These are phyloP conservation scores for Belgica antarctica DNA, from an alignment of 2,888 invertebrate species.

Conservation along the genomic window DNA sequence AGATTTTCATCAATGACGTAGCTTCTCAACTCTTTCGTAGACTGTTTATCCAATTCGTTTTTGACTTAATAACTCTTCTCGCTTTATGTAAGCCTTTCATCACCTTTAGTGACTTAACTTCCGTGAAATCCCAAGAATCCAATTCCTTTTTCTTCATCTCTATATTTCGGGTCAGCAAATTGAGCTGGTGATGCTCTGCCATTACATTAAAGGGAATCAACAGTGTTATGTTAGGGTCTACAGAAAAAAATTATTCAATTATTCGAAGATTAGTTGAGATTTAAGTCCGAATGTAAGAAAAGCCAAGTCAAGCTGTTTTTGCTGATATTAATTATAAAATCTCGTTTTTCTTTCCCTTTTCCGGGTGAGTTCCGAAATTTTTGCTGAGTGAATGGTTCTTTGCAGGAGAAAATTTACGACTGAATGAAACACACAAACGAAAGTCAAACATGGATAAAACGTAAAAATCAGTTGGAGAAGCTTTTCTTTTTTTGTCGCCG, in stretches of 20 bases:
- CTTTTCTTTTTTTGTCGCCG: no score
- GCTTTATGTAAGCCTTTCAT: no score
- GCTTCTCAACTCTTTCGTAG: no score
- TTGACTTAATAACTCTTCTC: no score
- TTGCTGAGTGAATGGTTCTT: neutral
- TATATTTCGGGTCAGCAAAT: constrained; percentile 11
- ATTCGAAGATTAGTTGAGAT: constrained; percentile 19
- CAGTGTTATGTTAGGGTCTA: neutral
- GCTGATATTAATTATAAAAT: constrained; percentile 13
- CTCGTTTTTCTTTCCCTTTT: neutral
- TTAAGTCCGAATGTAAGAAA: neutral
- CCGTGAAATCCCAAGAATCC: no score
- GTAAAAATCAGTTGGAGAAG: no score
- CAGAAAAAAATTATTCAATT: constrained; percentile 8
- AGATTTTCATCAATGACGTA: no score
- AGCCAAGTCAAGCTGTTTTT: constrained; percentile 11
- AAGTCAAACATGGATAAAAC: neutral
- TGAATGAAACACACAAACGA: neutral
- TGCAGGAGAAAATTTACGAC: neutral
- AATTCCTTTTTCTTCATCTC: constrained; percentile 1
- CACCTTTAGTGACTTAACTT: no score
- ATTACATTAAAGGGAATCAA: constrained; percentile 14
- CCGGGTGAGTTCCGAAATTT: neutral
- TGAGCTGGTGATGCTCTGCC: neutral
- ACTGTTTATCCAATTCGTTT: no score